Percentiles rank a stretch among this genome's conserved stretches.
Evolutionary conservation across 2,797 vertebrate genomes (phyloP).

Genomic region (Mallotus villosus): DNA sequence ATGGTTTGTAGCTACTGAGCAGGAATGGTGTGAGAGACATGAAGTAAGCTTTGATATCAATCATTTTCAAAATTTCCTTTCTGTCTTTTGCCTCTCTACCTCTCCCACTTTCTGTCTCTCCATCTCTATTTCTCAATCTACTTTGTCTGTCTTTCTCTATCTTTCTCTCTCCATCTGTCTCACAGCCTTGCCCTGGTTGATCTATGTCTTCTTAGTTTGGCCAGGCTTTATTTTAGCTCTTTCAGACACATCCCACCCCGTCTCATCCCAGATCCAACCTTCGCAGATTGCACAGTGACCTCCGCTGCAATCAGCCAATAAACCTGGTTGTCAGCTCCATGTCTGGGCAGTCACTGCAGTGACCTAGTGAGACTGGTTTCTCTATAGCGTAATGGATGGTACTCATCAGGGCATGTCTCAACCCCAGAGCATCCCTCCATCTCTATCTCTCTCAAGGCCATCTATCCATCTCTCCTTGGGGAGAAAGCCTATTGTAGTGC

Average conservation of each 20-base stretch:
- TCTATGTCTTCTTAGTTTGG: neutral
- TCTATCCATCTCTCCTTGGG: slow-evolving; percentile 58
- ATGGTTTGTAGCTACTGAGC: too few relatives aligned
- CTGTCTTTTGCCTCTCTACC: too few relatives aligned
- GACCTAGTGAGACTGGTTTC: slow-evolving; percentile 11
- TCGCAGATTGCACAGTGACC: slow-evolving; percentile 21
- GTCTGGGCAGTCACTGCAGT: slow-evolving; percentile 32
- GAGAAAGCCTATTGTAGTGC: neutral
- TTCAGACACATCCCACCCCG: neutral
- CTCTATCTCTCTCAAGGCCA: slow-evolving; percentile 45
- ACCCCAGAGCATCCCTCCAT: slow-evolving; percentile 19
- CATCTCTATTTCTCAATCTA: too few relatives aligned
- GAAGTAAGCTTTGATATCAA: too few relatives aligned
- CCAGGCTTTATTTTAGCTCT: neutral
- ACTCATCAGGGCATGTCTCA: slow-evolving; percentile 37
- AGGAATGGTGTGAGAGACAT: too few relatives aligned
- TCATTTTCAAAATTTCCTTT: too few relatives aligned
- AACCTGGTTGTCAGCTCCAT: slow-evolving; percentile 11
- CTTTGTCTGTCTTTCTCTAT: too few relatives aligned
- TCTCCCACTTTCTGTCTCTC: too few relatives aligned
- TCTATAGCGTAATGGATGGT: slow-evolving; percentile 17
- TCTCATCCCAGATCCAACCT: slow-evolving; percentile 8
- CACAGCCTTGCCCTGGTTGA: neutral
- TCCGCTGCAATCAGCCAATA: slow-evolving; percentile 10
- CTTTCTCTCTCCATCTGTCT: neutral